phyloP scores from a whole-genome alignment of 1,140 invertebrate species.

The Heliconius eleuchia region DNA sequence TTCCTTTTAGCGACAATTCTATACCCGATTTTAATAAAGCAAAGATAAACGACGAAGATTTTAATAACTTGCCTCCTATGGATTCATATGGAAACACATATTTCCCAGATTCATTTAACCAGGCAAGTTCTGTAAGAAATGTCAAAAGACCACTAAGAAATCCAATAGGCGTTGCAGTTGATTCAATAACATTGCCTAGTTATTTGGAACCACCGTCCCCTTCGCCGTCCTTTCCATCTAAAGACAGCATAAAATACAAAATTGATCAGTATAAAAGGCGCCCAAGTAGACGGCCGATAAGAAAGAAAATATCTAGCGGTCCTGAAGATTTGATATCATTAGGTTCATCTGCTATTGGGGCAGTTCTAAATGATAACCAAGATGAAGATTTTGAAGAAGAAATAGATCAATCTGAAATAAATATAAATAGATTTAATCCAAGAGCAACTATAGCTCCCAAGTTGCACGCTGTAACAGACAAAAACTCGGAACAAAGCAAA shows the following conservation, averaged over 20 bases:
- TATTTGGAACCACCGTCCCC: constrained; percentile 77
- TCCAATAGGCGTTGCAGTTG: constrained; percentile 50
- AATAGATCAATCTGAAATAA: constrained; percentile 56
- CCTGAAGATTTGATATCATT: constrained; percentile 70
- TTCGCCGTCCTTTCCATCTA: constrained; percentile 55
- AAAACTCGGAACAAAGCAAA: constrained; percentile 49
- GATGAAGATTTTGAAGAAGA: constrained; percentile 69
- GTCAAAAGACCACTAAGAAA: constrained; percentile 66
- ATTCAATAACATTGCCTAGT: constrained; percentile 68
- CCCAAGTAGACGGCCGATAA: constrained; percentile 62
- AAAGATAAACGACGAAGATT: constrained; percentile 61
- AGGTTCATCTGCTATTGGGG: constrained; percentile 66
- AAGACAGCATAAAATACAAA: constrained; percentile 64
- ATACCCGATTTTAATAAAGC: constrained; percentile 57
- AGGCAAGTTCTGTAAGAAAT: constrained; percentile 68
- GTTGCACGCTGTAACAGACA: constrained; percentile 52
- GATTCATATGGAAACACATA: constrained; percentile 74
- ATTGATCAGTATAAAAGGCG: constrained; percentile 66
- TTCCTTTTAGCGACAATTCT: constrained; percentile 64
- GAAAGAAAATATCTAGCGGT: constrained; percentile 71
- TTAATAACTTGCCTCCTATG: constrained; percentile 48
- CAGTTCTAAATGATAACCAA: constrained; percentile 55
- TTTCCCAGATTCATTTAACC: constrained; percentile 69
- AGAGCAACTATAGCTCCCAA: constrained; percentile 65
- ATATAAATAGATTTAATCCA: constrained; percentile 46